A percentile compares a stretch with the other conserved stretches of the same genome.
Conservation (phyloP, 2,888 invertebrate genomes). For the Carpatolechia fugitivella region DNA sequence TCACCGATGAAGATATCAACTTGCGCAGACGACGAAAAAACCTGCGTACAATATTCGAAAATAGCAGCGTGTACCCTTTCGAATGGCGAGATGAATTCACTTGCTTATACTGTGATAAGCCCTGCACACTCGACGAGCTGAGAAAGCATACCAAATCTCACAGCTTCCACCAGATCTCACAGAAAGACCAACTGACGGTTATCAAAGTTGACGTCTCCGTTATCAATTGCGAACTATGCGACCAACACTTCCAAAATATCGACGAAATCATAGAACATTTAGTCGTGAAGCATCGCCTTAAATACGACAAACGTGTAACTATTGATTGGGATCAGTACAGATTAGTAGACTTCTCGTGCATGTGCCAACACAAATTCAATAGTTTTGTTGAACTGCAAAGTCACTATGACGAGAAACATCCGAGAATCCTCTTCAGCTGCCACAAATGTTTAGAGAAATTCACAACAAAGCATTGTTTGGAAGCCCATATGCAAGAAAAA, state of each 20-base stretch:
- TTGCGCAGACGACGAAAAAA: slow-evolving; percentile 29
- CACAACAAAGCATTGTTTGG: neutral
- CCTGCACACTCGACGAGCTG: slow-evolving; percentile 28
- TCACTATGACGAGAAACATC: slow-evolving; percentile 8
- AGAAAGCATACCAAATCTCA: slow-evolving; percentile 39
- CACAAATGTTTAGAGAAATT: slow-evolving; percentile 2
- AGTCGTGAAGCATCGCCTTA: slow-evolving; percentile 9
- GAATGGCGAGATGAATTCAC: slow-evolving; percentile 41
- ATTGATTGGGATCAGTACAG: slow-evolving; percentile 13
- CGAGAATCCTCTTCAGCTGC: neutral
- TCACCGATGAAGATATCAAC: slow-evolving; percentile 22
- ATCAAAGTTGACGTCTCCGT: slow-evolving; percentile 41
- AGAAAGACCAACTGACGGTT: slow-evolving; percentile 30
- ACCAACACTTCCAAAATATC: slow-evolving; percentile 3
- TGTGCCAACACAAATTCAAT: slow-evolving; percentile 15
- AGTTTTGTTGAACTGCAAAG: slow-evolving; percentile 9
- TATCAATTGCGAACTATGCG: slow-evolving; percentile 37
- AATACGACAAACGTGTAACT: slow-evolving; percentile 9
- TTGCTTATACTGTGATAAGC: slow-evolving; percentile 43
- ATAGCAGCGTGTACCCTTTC: slow-evolving; percentile 42
- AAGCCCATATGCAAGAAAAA: slow-evolving; percentile 3
- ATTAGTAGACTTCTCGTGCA: slow-evolving; percentile 21
- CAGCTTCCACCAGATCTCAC: slow-evolving; percentile 1
- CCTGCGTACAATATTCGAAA: slow-evolving; percentile 41
- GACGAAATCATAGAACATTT: slow-evolving; percentile 13